Base-by-base conservation (phyloP, 2,888 invertebrate species). In the Macaria liturata region DNA sequence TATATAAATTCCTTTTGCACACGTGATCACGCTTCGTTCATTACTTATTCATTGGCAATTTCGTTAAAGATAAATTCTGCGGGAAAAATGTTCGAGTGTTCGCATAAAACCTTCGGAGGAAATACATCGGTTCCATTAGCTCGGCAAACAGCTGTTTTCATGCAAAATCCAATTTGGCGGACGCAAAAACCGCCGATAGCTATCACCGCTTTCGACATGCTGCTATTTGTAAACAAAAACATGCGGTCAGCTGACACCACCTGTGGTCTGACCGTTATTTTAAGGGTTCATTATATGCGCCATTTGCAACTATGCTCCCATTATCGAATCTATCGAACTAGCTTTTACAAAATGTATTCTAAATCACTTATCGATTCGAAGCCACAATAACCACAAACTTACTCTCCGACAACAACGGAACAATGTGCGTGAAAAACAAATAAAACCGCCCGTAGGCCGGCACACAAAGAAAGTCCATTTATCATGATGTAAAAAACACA, bases 1-100 rank as follows among this genome's bases (percentile, higher is more conserved):
- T 70, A 70, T 76, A 75, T 71, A 71, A 70, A 73, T 75, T 75
- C 69, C 69, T 68, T 61, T 60, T 56, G 45, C 57, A 61, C 57
- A 61, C 61, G 57, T 61, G 54, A 57, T 60, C 59, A 60, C 52
- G 57, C 48, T 54, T 54, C 50, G 59, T 59, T 55, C 59, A 61
- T 64, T 61, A 54, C 54, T 54, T 61, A 59, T 61, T 62, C 54
- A 63, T 54, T 59, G 52, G 59, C 60, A 57, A 61, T 61, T 61
- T 54, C 57, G 61, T 57, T 61, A 61, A 57, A 61, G 53, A 59
- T 59, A 55, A 55, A 59, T 59, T 59, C 46, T 40, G 44, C 39
- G 49, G 50, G 45, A 49, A 61, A 58, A 66, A 61, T 59, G 48
- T 62, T 61, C 54, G 52, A 55, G 54, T 57, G 61, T 61, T 54